Base-by-base conservation (phyloP, 2,113 vertebrate genomes). In the Nematolebias whitei region DNA sequence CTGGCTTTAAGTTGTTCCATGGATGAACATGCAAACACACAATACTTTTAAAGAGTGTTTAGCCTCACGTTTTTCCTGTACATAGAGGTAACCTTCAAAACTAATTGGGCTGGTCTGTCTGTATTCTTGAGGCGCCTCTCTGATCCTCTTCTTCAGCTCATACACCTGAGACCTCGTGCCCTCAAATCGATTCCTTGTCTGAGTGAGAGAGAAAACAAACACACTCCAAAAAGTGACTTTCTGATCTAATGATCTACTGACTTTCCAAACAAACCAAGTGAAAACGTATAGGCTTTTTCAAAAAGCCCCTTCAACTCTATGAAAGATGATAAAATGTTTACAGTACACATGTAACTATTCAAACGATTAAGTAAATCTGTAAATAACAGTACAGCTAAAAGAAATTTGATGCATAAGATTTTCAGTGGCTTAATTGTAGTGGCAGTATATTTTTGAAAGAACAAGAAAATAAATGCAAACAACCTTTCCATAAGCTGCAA, bases 131-230 rank as follows among this genome's bases (percentile, higher is more conserved):
- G 96, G 96, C 20, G 92, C 88, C 65, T 93, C 94, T 68, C 89
- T 93, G 80, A 97, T 96, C 87, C 95, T 96, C 75, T 96, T 98
- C 96, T 96, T 96, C 41, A 99, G 93, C 12, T 98, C 96, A 50
- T 92, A 88, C 56, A 99, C 98, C 78, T 99, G 97, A 4, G 96
- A 97, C 20, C 98, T 92, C 0, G 97, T 87, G 47, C 95, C 98
- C 85, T 99, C 97, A 74, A 99, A 99, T 60, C 97, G 96, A 92
- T 91, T 95, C 77, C 97, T 92, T 2, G 96, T 98, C 97, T 99
- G 76, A 6, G 22, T 73, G 22, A 54, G 35, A 69, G 32, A 69
- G 22, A 52, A 16, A 35, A 85, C 55, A 81, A 8, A 57, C 22
- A 68, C 39, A 38, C 49, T 52, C 35, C 45, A 56, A 24, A 43